Base-by-base conservation (phyloP, 1,140 invertebrate genomes). In the Acromyrmex heyeri region DNA sequence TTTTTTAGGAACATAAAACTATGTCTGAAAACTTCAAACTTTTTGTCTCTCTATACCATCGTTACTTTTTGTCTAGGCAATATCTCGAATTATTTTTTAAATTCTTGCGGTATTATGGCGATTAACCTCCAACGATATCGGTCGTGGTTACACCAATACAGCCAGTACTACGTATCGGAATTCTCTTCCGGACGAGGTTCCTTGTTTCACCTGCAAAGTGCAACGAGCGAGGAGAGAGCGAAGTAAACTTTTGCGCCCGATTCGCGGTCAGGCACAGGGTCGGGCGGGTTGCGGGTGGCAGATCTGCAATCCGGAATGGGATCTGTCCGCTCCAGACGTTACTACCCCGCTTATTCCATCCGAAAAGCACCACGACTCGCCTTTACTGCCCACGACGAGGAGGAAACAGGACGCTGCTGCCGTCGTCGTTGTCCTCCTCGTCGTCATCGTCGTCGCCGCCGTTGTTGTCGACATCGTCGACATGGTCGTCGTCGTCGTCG, bases 261-360 rank as follows among this genome's bases (percentile, higher is more conserved):
- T 87, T 79, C 89, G 89, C 87, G 92, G 92, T 93, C 89, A 92
- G 90, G 87, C 82, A 81, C 76, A 87, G 86, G 91, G 83, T 91
- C 82, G 92, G 69, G 86, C 61, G 91, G 91, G 92, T 93, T 94
- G 91, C 93, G 93, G 92, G 90, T 91, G 92, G 88, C 88, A 93
- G 92, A 95, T 94, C 93, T 94, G 92, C 94, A 94, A 95, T 93
- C 93, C 92, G 93, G 94, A 95, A 95, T 95, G 92, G 94, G 94
- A 95, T 94, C 95, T 95, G 95, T 95, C 95, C 92, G 93, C 87
- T 93, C 93, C 95, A 95, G 94, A 95, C 93, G 87, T 93, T 93
- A 94, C 91, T 90, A 85, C 91, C 89, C 86, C 83, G 87, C 87
- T 86, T 86, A 90, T 92, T 88, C 64, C 86, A 82, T 91, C 88